phyloP scores from a whole-genome alignment of 2,113 vertebrate genomes.

The Ochotona curzoniae region DNA sequence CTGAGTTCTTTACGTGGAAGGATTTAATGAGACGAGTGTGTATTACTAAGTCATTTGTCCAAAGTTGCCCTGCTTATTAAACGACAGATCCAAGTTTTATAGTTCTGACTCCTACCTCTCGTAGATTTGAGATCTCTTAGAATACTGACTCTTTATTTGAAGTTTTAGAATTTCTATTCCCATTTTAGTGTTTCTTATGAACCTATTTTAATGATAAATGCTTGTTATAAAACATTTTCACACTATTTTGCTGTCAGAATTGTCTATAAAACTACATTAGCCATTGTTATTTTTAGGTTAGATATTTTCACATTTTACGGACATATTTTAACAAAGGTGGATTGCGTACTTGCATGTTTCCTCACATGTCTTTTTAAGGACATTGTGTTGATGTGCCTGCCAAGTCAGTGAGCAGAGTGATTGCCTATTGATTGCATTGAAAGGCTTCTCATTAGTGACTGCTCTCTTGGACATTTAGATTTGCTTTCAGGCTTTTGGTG shows the following conservation, averaged over 20 bases:
- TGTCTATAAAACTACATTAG: neutral
- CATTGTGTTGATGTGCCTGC: neutral
- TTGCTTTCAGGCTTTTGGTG: neutral
- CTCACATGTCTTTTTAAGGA: neutral
- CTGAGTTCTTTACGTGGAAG: neutral
- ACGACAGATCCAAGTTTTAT: neutral
- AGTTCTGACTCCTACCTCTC: neutral
- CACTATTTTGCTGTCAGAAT: neutral
- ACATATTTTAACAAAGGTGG: neutral
- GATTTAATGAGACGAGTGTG: neutral
- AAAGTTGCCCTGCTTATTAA: neutral
- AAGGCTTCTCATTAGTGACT: neutral
- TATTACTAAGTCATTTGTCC: neutral
- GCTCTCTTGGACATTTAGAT: neutral
- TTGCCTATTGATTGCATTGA: neutral
- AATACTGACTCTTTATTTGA: neutral
- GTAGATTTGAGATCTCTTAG: neutral
- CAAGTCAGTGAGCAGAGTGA: neutral
- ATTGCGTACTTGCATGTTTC: neutral
- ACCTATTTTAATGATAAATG: neutral
- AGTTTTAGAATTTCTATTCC: neutral
- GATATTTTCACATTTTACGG: neutral
- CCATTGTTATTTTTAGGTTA: neutral
- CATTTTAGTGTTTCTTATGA: neutral
- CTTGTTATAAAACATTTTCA: neutral